Conservation (phyloP, 2,888 invertebrate genomes). For the Lissocephala sabroskyi region DNA sequence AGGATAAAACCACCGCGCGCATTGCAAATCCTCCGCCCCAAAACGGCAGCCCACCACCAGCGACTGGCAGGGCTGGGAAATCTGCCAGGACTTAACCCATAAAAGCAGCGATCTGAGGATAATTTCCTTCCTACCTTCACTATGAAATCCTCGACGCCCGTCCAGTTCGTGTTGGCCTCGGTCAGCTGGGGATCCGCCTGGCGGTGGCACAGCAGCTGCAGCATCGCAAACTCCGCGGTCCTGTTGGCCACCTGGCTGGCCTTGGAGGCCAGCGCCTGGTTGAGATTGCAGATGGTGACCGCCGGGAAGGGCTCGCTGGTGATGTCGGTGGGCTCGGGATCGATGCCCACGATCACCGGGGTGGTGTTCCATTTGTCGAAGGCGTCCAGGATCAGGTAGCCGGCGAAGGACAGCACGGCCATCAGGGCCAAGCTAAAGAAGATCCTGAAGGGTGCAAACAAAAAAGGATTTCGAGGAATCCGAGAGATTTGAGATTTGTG, state of each 20-base stretch:
- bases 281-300: slow-evolving; percentile 88
- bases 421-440: slow-evolving; percentile 83
- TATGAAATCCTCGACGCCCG: slow-evolving; percentile 50
- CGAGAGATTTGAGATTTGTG: no score
- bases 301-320: slow-evolving; percentile 86
- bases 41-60: slow-evolving; percentile 81
- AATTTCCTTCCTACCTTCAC: no score
- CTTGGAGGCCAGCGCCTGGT: slow-evolving; percentile 81
- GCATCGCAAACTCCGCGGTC: slow-evolving; percentile 46
- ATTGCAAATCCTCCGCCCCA: slow-evolving; percentile 76
- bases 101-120: no score
- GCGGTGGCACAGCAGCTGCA: slow-evolving; percentile 60
- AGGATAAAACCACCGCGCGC: slow-evolving; percentile 80
- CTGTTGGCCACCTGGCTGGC: slow-evolving; percentile 66
- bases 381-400: slow-evolving; percentile 81
- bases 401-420: slow-evolving; percentile 78
- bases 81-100: no score
- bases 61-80: slow-evolving; percentile 81
- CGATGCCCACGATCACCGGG: slow-evolving; percentile 85
- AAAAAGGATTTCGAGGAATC: no score
- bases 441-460: no score
- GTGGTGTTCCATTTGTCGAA: slow-evolving; percentile 81
- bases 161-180: slow-evolving; percentile 48
- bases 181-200: slow-evolving; percentile 26
- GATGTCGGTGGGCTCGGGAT: slow-evolving; percentile 80